Percentiles rank a stretch among this genome's conserved stretches.
Conservation (phyloP, 2,888 invertebrate genomes). For the Cheilosia vulpina region DNA sequence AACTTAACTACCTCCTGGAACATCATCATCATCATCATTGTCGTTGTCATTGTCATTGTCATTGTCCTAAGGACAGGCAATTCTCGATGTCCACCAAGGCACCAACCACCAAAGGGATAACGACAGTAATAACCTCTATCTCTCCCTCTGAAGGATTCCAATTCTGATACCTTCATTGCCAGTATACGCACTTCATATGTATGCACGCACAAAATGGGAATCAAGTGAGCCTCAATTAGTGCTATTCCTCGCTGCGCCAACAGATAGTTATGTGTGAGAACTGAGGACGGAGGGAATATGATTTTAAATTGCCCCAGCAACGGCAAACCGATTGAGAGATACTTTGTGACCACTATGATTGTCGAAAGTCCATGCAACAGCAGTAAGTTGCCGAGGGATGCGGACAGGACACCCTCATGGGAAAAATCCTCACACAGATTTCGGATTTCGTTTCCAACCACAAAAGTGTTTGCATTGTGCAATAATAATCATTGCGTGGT, state of each 20-base stretch:
- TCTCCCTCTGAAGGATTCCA: slow-evolving; percentile 51
- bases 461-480: slow-evolving; percentile 71
- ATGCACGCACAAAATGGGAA: slow-evolving; percentile 58
- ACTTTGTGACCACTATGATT: slow-evolving; percentile 45
- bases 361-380: not conserved
- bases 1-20: slow-evolving; percentile 29
- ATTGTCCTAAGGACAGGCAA: slow-evolving; percentile 61
- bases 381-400: slow-evolving; percentile 27
- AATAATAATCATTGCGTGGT: slow-evolving; percentile 52
- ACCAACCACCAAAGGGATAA: slow-evolving; percentile 54
- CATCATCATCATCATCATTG: slow-evolving; percentile 50
- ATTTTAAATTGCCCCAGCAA: slow-evolving; percentile 58
- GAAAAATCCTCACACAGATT: slow-evolving; percentile 62
- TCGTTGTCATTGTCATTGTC: slow-evolving; percentile 43
- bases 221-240: slow-evolving; percentile 72
- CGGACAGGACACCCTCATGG: slow-evolving; percentile 60
- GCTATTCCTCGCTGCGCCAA: slow-evolving; percentile 27
- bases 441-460: slow-evolving; percentile 50
- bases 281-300: slow-evolving; percentile 35
- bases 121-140: slow-evolving; percentile 53
- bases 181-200: slow-evolving; percentile 28
- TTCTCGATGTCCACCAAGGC: slow-evolving; percentile 11
- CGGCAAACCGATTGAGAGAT: slow-evolving; percentile 23
- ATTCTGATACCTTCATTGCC: slow-evolving; percentile 31
- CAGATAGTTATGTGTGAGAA: slow-evolving; percentile 21